Evolutionary conservation across 1,140 invertebrate genomes (phyloP).

Genomic region (Orchesella cincta): DNA sequence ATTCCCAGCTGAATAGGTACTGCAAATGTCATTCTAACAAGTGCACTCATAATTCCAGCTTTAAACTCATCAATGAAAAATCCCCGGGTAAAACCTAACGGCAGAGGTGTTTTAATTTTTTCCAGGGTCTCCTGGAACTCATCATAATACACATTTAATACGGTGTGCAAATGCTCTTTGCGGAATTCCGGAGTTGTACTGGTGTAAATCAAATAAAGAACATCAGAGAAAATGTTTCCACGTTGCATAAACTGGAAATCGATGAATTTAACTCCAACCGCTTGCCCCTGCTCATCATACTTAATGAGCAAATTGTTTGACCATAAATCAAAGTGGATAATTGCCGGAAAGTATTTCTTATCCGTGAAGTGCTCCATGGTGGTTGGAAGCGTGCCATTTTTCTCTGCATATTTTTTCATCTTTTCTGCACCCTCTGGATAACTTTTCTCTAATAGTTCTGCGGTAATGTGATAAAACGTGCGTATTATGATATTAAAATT

Average conservation of each 20-base stretch:
- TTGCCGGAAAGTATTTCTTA: conserved; percentile 56
- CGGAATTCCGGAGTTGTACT: conserved; percentile 41
- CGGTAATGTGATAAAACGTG: background rate
- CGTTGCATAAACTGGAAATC: conserved; percentile 43
- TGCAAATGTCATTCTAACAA: conserved; percentile 41
- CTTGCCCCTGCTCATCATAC: conserved; percentile 55
- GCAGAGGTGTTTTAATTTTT: conserved; percentile 14
- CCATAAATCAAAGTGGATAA: conserved; percentile 61
- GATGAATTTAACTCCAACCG: conserved; percentile 50
- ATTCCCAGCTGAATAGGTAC: conserved; percentile 40
- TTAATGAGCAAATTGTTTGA: conserved; percentile 58
- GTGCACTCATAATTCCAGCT: conserved; percentile 3
- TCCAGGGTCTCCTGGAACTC: conserved; percentile 21
- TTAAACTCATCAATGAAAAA: conserved; percentile 30
- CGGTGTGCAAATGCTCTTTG: background rate
- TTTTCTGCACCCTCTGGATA: conserved; percentile 11
- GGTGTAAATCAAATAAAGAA: conserved; percentile 39
- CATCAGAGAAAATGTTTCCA: conserved; percentile 45
- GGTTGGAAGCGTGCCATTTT: too few relatives aligned
- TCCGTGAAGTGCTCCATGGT: conserved; percentile 5
- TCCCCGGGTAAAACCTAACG: conserved; percentile 30
- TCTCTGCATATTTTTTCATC: background rate
- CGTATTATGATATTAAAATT: background rate
- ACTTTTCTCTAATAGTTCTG: background rate
- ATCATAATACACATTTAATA: conserved; percentile 36